These are phyloP conservation scores for Seira musarum DNA, from an alignment of 2,888 invertebrate genomes.

Conservation along the genomic window DNA sequence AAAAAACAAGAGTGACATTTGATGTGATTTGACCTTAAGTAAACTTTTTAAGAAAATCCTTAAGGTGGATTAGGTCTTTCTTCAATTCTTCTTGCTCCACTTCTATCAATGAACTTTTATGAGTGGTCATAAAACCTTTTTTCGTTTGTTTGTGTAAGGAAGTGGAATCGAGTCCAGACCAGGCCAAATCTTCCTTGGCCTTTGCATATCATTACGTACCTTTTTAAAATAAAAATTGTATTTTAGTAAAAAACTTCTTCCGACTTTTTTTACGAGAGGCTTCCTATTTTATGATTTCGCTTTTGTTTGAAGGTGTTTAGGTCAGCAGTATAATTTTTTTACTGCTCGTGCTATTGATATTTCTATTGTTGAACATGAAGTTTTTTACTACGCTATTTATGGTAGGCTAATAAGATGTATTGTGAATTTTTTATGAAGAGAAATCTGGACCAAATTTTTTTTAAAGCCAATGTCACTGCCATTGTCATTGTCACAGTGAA, in stretches of 20 bases:
- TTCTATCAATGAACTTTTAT: slow-evolving; percentile 38
- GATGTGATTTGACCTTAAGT: no score
- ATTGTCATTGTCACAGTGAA: neutral
- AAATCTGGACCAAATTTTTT: neutral
- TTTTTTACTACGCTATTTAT: slow-evolving; percentile 54
- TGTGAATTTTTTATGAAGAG: slow-evolving; percentile 26
- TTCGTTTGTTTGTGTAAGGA: slow-evolving; percentile 43
- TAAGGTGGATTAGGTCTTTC: slow-evolving; percentile 32
- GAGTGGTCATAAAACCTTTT: slow-evolving; percentile 44
- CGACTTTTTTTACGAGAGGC: slow-evolving; percentile 51
- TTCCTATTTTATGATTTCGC: slow-evolving; percentile 26
- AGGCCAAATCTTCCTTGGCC: no score
- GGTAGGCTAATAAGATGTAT: slow-evolving; percentile 42
- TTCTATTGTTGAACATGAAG: no score
- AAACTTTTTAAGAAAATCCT: slow-evolving; percentile 38
- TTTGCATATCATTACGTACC: slow-evolving; percentile 1
- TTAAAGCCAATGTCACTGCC: neutral
- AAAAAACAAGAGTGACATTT: slow-evolving; percentile 49
- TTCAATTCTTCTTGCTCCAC: slow-evolving; percentile 12
- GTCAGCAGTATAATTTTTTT: slow-evolving; percentile 29
- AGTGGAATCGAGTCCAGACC: slow-evolving; percentile 15
- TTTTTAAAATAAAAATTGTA: slow-evolving; percentile 42
- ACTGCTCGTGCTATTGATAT: no score
- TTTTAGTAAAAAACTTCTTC: slow-evolving; percentile 41
- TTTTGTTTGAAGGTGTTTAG: neutral